These are phyloP conservation scores for Tyrannus savana DNA, from an alignment of 2,113 vertebrate genomes.

Conservation along the genomic window DNA sequence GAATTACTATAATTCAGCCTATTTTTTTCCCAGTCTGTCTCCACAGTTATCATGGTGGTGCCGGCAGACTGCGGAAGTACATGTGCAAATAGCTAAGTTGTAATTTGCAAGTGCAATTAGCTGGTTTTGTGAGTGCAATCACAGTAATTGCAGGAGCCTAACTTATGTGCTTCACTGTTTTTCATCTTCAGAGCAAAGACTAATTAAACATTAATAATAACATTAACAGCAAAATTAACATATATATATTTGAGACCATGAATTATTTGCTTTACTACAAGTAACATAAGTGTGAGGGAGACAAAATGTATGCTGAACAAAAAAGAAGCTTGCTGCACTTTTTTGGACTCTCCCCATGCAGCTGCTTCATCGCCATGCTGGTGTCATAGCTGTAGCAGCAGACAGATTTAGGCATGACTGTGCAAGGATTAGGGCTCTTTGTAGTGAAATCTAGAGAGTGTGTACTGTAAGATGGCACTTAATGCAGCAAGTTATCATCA, in stretches of 20 bases:
- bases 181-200: slow-evolving; percentile 66
- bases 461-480: not conserved
- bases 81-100: slow-evolving; percentile 67
- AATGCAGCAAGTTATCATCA: not conserved
- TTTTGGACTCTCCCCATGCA: not conserved
- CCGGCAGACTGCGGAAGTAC: slow-evolving; percentile 50
- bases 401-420: slow-evolving; percentile 30
- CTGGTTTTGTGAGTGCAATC: slow-evolving; percentile 69
- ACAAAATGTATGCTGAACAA: slow-evolving; percentile 33
- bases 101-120: slow-evolving; percentile 74
- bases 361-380: slow-evolving; percentile 34
- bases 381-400: slow-evolving; percentile 30
- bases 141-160: slow-evolving; percentile 70
- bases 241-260: slow-evolving; percentile 62
- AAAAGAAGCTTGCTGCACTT: slow-evolving; percentile 13
- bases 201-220: slow-evolving; percentile 72
- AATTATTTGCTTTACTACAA: slow-evolving; percentile 64
- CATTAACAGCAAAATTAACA: slow-evolving; percentile 68
- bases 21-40: slow-evolving; percentile 9
- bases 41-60: slow-evolving; percentile 28
- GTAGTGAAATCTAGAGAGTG: not conserved
- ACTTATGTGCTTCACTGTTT: slow-evolving; percentile 61
- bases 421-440: slow-evolving; percentile 44
- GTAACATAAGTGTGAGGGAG: not conserved
- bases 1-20: slow-evolving; percentile 52